Conservation (phyloP, 1,140 invertebrate genomes). For the Drosophila burlai region DNA sequence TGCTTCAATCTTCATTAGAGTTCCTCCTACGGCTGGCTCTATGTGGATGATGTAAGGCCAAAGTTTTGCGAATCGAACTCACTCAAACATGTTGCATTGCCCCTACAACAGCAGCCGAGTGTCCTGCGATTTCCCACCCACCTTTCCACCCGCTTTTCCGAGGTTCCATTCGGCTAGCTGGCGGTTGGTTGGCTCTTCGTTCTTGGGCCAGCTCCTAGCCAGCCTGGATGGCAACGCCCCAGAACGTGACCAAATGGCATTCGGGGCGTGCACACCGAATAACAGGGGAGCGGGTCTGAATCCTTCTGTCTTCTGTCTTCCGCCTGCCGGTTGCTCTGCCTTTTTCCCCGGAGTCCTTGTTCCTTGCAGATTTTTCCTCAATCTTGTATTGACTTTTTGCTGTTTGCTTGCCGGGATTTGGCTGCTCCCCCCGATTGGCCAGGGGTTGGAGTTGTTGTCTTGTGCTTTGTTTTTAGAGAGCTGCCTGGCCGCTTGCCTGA, state of each 20-base stretch:
- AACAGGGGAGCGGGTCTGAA: slow-evolving; percentile 12
- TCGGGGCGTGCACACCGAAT: slow-evolving; percentile 63
- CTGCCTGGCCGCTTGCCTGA: slow-evolving; percentile 21
- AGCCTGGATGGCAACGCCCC: slow-evolving; percentile 60
- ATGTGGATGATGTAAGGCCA: not conserved
- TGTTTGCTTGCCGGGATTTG: slow-evolving; percentile 35
- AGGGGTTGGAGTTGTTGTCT: slow-evolving; percentile 3
- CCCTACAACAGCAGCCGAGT: slow-evolving; percentile 59
- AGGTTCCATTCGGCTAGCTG: slow-evolving; percentile 38
- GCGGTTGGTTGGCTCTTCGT: slow-evolving; percentile 63
- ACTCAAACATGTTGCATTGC: slow-evolving; percentile 79
- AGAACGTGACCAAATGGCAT: slow-evolving; percentile 72
- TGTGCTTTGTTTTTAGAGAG: slow-evolving; percentile 61
- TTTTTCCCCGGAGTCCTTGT: slow-evolving; percentile 8
- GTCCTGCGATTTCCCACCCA: slow-evolving; percentile 10
- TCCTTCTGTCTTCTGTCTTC: slow-evolving; percentile 9
- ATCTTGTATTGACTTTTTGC: slow-evolving; percentile 48
- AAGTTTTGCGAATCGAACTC: slow-evolving; percentile 54
- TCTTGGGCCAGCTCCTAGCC: slow-evolving; percentile 46
- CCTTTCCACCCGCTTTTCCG: slow-evolving; percentile 23
- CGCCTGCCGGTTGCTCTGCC: not conserved
- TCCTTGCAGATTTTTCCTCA: slow-evolving; percentile 43
- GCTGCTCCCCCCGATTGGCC: not conserved
- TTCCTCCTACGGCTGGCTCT: not conserved
- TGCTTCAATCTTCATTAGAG: slow-evolving; percentile 55